Evolutionary conservation across 2,888 invertebrate genomes (phyloP), one percentile per base, ranked within the genome.

Genomic region (Schizaphis graminum): DNA sequence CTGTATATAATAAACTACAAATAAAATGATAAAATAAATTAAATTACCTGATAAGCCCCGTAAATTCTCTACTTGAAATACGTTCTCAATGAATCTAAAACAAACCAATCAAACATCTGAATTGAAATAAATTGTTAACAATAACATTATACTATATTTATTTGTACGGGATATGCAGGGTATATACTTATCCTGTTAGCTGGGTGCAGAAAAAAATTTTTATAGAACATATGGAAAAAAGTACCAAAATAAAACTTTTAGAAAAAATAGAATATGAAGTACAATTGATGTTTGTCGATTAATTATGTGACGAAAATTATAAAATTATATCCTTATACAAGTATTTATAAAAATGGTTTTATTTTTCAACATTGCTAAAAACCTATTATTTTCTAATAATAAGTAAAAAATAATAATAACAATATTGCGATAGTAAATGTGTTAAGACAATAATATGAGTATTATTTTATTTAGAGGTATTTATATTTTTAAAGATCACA

Each of bases 41-140:
- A 53, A 41, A 28, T 91, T 91, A 91, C 91, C 91, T 53, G 53
- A 53, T 53, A 10, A 91, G 53, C 41, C 41, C 41, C 2, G 47
- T 13, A 24, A 41, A 67, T 11, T 10, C 1, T 77, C 28, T 84
- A 53, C 24, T 56, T 16, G 41, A 28, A 49, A 11, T 49, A 26
- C 28, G 24, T 57, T 61, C 35, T 49, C 8, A 16, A 87, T 24
- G n/a, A 61, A 61, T 87, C 91, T 86, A 61, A 86, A 92, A 57
- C 44, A 84, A 35, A 87, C n/a, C 57, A n/a, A 57, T 86, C 21
- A n/a, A 47, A 87, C 13, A 5, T 49, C 24, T 53, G 16, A 8
- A 13, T 41, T 77, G 8, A 35, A 91, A 91, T 84, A 21, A 77
- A 35, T 77, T 21, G 21, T 77, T 21, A 21, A 77, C 8, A 77